These are phyloP conservation scores for Ophonus ardosiacus DNA, from an alignment of 2,888 invertebrate genomes.

Conservation along the genomic window DNA sequence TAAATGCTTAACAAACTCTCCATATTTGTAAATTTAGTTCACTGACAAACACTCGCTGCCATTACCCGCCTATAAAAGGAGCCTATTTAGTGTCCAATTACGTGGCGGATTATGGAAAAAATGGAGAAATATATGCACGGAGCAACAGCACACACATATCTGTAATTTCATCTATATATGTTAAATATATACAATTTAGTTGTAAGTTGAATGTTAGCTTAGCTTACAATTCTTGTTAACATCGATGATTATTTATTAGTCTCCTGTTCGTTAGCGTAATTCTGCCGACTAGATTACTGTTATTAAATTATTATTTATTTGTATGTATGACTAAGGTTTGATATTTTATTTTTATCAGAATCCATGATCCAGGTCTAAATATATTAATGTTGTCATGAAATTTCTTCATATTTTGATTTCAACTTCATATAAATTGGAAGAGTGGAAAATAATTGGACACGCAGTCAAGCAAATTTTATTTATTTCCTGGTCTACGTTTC, in stretches of 20 bases:
- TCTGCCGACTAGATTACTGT: slow-evolving; percentile 5
- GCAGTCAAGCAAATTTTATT: too few species aligned
- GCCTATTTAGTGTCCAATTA: slow-evolving; percentile 55
- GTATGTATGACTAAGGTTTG: not conserved
- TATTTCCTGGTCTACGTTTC: too few species aligned
- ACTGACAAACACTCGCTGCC: slow-evolving; percentile 39
- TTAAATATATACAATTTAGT: slow-evolving; percentile 50
- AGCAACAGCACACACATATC: slow-evolving; percentile 44
- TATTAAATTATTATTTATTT: slow-evolving; percentile 34
- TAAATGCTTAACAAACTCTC: slow-evolving; percentile 43
- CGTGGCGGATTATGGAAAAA: slow-evolving; percentile 21
- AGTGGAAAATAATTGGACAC: too few species aligned
- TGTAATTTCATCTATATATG: slow-evolving; percentile 48
- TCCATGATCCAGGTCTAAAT: not conserved
- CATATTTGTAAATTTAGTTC: slow-evolving; percentile 60
- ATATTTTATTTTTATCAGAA: not conserved
- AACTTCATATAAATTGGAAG: not conserved
- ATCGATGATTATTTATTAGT: slow-evolving; percentile 48
- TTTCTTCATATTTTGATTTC: not conserved
- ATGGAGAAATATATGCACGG: slow-evolving; percentile 22
- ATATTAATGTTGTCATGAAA: not conserved
- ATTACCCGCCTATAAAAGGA: slow-evolving; percentile 49
- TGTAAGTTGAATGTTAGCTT: slow-evolving; percentile 17
- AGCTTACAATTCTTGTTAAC: slow-evolving; percentile 44
- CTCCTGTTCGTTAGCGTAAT: slow-evolving; percentile 36